phyloP scores from a whole-genome alignment of 64 coral and sea anemone species.

The Catalaphyllia jardinei region DNA sequence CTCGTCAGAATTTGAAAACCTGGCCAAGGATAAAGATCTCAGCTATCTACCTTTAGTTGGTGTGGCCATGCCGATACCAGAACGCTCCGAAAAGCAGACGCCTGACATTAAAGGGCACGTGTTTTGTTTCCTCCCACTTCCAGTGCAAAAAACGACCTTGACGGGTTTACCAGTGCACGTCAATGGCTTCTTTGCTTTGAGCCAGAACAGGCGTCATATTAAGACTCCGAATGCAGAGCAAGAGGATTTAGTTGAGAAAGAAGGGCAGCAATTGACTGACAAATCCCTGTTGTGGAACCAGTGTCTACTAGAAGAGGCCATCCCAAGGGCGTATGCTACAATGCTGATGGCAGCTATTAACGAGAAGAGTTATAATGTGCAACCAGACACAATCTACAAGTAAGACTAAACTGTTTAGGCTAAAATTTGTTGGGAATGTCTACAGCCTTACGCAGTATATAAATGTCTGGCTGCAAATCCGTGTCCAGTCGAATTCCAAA shows the following conservation, averaged over 20 bases:
- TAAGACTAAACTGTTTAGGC: background rate
- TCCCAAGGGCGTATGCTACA: slow-evolving; percentile 66
- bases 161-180: slow-evolving; percentile 93
- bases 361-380: background rate
- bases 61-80: slow-evolving; percentile 41
- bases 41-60: slow-evolving; percentile 84
- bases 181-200: slow-evolving; percentile 95
- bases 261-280: slow-evolving; percentile 50
- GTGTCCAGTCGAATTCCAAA: too few relatives aligned
- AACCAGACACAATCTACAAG: slow-evolving; percentile 13
- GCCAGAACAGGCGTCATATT: slow-evolving; percentile 87
- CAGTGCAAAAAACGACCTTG: slow-evolving; percentile 72
- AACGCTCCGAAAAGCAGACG: background rate
- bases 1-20: slow-evolving; percentile 44
- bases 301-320: slow-evolving; percentile 69
- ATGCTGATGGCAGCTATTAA: slow-evolving; percentile 36
- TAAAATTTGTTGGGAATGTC: too few relatives aligned
- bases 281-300: slow-evolving; percentile 80
- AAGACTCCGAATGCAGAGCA: slow-evolving; percentile 87
- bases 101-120: slow-evolving; percentile 34
- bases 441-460: too few relatives aligned
- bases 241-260: slow-evolving; percentile 39
- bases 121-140: slow-evolving; percentile 93
- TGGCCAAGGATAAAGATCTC: slow-evolving; percentile 59
- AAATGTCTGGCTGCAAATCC: too few relatives aligned